phyloP scores from a whole-genome alignment of 2,113 vertebrate genomes.

The Bolborhynchus lineola region DNA sequence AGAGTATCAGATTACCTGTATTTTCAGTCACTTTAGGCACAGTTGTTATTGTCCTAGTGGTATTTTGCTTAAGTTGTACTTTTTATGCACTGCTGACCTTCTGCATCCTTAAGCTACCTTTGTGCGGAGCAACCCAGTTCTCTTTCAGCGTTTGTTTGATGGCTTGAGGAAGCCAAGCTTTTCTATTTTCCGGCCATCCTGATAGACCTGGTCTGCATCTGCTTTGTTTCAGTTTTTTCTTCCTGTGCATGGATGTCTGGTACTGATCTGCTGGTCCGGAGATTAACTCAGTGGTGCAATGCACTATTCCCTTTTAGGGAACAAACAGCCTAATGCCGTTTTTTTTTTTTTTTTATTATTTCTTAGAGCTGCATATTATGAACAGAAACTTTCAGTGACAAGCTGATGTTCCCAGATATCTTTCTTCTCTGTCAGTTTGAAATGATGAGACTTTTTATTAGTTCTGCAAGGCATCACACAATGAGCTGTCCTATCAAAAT shows the following conservation, averaged over 20 bases:
- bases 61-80: background rate
- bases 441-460: background rate
- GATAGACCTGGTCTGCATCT: background rate
- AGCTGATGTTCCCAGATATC: background rate
- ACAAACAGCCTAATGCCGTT: background rate
- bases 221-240: background rate
- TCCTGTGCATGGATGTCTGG: background rate
- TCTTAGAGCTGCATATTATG: background rate
- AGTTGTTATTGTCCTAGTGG: background rate
- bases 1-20: background rate
- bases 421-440: background rate
- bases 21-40: background rate
- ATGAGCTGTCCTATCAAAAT: background rate
- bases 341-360: background rate
- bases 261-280: background rate
- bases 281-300: background rate
- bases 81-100: background rate
- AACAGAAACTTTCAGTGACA: background rate
- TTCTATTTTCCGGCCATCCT: accelerated
- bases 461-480: background rate
- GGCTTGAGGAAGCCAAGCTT: background rate
- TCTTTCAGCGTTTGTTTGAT: background rate
- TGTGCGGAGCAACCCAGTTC: background rate
- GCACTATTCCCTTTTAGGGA: accelerated
- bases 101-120: accelerated